Conservation (phyloP, 2,797 vertebrate genomes). For the Paedocypris micromegethes region DNA sequence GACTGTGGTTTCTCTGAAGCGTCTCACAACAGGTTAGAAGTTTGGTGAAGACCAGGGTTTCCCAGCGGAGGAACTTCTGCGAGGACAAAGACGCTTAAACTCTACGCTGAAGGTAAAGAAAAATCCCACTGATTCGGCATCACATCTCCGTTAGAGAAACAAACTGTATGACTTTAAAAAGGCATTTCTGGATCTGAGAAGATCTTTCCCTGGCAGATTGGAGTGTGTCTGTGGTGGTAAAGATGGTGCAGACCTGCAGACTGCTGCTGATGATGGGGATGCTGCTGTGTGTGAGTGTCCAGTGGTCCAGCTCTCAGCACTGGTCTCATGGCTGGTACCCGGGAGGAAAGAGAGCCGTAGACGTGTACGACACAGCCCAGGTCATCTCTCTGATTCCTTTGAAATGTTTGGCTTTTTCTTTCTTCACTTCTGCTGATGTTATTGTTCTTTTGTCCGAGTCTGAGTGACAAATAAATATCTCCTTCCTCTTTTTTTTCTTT, state of each 20-base stretch:
- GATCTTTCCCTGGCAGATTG: neutral
- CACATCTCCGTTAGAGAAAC: too few species aligned
- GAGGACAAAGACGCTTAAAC: neutral
- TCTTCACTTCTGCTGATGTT: too few species aligned
- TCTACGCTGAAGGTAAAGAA: too few species aligned
- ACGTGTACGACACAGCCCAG: constrained; percentile 61
- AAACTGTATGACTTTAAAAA: too few species aligned
- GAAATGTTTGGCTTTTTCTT: too few species aligned
- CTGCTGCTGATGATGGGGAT: constrained; percentile 68
- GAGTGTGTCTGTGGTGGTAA: constrained; percentile 16
- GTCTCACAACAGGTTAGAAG: neutral
- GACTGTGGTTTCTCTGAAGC: neutral
- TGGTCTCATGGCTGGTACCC: constrained; percentile 89
- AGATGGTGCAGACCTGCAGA: constrained; percentile 63
- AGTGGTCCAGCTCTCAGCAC: constrained; percentile 73
- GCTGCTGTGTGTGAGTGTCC: constrained; percentile 62
- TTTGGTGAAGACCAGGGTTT: constrained; percentile 4
- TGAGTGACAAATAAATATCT: too few species aligned
- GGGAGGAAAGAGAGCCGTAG: constrained; percentile 76
- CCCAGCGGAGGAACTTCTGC: neutral
- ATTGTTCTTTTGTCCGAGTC: too few species aligned
- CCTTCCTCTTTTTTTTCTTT: too few species aligned
- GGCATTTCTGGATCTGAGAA: too few species aligned
- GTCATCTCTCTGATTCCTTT: constrained; percentile 48
- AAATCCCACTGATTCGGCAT: too few species aligned